Evolutionary conservation across 2,888 invertebrate species (phyloP), one percentile per base, ranked within the genome.

Genomic region (Lithosia quadra): DNA sequence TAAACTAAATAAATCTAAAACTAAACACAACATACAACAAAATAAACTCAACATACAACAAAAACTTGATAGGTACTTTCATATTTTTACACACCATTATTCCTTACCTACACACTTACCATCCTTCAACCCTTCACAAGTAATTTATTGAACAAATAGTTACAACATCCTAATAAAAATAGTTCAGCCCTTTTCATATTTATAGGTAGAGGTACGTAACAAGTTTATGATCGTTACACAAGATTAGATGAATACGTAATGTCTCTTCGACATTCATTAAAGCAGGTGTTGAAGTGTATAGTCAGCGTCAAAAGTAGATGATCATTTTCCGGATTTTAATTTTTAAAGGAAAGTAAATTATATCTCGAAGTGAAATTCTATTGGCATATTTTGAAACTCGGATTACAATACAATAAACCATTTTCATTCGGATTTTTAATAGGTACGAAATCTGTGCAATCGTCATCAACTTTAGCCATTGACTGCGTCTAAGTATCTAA

Each of bases 231-330:
- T 69, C 61, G 72, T 68, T 63, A 69, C 58, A 76, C 75, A 79
- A 72, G 69, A 76, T 72, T 65, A 67, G 63, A 63, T 86, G 84
- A 85, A 86, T 86, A 85, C 84, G 80, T 84, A 76, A 86, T 82
- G 77, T 69, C 76, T 80, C 73, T 84, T 84, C 77, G 80, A 75
- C 78, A 78, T 80, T 79, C 82, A 84, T 84, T 86, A 83, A 73
- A 71, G 76, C 68, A 76, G 76, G 71, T 79, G 76, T 79, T 81
- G 79, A 75, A n/a, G 9, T 49, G n/a, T n/a, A 49, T 9, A n/a
- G 18, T 49, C 49, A 8, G 1, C 8, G 9, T 7, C n/a, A n/a
- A 9, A 49, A 49, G n/a, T 49, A 8, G 43, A 18, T 18, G 43
- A 49, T 1, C 8, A n/a, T n/a, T n/a, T n/a, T n/a, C n/a, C n/a